Percentiles rank a stretch among this genome's conserved stretches.
These are phyloP conservation scores for Garrulus glandarius DNA, from an alignment of 2,797 vertebrate species.

Conservation along the genomic window DNA sequence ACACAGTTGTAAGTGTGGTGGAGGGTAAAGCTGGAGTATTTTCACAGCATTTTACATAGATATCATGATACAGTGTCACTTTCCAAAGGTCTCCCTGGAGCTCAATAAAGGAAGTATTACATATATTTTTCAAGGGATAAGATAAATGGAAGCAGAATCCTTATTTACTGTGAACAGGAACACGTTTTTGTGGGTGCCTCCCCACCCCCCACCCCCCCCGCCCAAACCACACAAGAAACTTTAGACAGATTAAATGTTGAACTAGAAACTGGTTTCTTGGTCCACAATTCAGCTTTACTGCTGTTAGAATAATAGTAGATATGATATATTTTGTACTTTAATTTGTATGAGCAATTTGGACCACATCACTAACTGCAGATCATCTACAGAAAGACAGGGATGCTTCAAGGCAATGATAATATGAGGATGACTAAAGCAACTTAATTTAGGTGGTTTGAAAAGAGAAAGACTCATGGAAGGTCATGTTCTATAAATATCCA, in stretches of 20 bases:
- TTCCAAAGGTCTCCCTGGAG: not conserved
- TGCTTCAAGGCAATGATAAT: not conserved
- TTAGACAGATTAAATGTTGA: not conserved
- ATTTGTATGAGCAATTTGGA: not conserved
- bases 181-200: not conserved
- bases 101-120: not conserved
- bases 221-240: not conserved
- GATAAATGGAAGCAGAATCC: not conserved
- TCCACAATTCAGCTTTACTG: not conserved
- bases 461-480: not conserved
- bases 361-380: not conserved
- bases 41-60: not conserved
- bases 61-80: not conserved
- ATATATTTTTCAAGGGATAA: not conserved
- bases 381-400: not conserved
- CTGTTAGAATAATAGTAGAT: not conserved
- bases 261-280: not conserved
- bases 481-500: not conserved
- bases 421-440: not conserved
- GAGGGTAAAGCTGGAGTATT: not conserved
- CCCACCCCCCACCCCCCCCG: rapidly evolving
- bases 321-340: not conserved
- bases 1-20: not conserved
- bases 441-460: not conserved
- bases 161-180: not conserved